A percentile compares a stretch with the other conserved stretches of the same genome.
Conservation (phyloP, 2,888 invertebrate genomes). For the Eupithecia subumbrata region DNA sequence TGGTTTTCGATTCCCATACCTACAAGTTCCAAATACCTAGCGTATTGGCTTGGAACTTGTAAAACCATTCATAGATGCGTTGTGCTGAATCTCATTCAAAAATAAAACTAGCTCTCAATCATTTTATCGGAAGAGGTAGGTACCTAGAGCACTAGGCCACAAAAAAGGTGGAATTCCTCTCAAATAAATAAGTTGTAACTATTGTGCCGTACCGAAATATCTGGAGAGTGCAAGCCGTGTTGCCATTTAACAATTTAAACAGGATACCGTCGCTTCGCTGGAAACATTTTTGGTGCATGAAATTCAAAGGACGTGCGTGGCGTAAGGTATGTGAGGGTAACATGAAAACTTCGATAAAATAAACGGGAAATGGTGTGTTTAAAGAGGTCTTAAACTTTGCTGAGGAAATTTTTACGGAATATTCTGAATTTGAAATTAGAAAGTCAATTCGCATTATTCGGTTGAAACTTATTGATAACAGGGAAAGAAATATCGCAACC, state of each 20-base stretch:
- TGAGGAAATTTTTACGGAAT: not conserved
- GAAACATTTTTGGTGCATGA: slow-evolving; percentile 74
- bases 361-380: slow-evolving; percentile 13
- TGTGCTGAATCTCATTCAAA: not conserved
- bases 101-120: not conserved
- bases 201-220: slow-evolving; percentile 31
- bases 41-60: too few relatives aligned
- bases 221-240: slow-evolving; percentile 49
- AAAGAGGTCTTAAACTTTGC: not conserved
- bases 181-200: not conserved
- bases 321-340: slow-evolving; percentile 24
- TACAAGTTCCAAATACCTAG: too few relatives aligned
- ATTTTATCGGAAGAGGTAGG: not conserved
- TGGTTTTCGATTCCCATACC: too few relatives aligned
- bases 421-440: not conserved
- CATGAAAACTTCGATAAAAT: slow-evolving; percentile 28
- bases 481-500: not conserved
- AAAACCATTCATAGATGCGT: too few relatives aligned
- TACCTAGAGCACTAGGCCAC: not conserved
- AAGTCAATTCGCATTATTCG: not conserved
- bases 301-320: slow-evolving; percentile 51
- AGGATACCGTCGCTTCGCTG: slow-evolving; percentile 57
- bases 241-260: slow-evolving; percentile 71
- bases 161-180: not conserved
- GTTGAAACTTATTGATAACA: not conserved